Percentiles rank a stretch among this genome's conserved stretches.
These are phyloP conservation scores for Danio aesculapii DNA, from an alignment of 2,797 vertebrate genomes.

Conservation along the genomic window DNA sequence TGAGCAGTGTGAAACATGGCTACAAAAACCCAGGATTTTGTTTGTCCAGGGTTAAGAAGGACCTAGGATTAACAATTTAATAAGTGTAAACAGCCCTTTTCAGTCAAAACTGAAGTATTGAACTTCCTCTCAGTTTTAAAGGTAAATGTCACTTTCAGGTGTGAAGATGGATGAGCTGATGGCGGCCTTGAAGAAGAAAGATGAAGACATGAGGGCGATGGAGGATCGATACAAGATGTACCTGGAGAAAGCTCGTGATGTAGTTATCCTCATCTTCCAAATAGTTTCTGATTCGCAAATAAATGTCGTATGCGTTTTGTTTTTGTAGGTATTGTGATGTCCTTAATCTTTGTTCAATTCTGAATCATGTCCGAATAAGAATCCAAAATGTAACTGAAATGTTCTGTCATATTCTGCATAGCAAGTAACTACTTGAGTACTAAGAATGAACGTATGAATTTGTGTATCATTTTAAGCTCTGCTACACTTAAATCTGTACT, in stretches of 20 bases:
- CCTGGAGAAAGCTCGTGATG: conserved; percentile 96
- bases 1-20: too few relatives aligned
- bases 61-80: too few relatives aligned
- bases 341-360: not conserved
- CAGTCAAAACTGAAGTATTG: not conserved
- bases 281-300: not conserved
- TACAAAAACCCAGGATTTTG: too few relatives aligned
- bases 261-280: conserved; percentile 66
- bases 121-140: not conserved
- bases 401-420: not conserved
- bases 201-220: conserved; percentile 99
- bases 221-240: conserved; percentile 99
- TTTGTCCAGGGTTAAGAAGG: too few relatives aligned
- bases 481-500: too few relatives aligned
- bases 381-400: not conserved
- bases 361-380: not conserved
- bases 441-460: not conserved
- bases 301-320: not conserved
- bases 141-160: conserved; percentile 70
- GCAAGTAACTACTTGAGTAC: not conserved
- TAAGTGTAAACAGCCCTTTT: too few relatives aligned
- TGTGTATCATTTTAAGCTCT: not conserved
- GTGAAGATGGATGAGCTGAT: conserved; percentile 91
- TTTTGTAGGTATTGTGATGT: not conserved
- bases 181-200: conserved; percentile 94